Percentiles rank a stretch among this genome's conserved stretches.
Conservation (phyloP, 2,888 invertebrate genomes). For the Sclerodermus sp. region DNA sequence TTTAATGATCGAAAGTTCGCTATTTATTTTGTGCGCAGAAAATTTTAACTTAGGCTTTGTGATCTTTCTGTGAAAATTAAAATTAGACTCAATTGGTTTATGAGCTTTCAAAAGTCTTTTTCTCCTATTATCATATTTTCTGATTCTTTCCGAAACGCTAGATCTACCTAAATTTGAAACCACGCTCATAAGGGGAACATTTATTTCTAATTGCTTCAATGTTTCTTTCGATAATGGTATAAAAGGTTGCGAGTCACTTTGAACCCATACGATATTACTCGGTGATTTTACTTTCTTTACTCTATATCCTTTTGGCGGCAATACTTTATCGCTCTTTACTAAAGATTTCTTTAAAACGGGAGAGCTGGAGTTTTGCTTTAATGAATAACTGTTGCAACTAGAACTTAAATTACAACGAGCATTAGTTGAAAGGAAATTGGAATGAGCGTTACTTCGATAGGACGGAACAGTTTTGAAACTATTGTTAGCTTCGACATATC, state of each 20-base stretch:
- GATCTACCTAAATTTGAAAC: neutral
- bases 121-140: slow-evolving; percentile 24
- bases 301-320: slow-evolving; percentile 2
- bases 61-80: neutral
- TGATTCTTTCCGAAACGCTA: slow-evolving; percentile 28
- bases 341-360: no score
- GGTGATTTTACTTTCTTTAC: neutral
- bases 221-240: slow-evolving; percentile 23
- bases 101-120: slow-evolving; percentile 2
- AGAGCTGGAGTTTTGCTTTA: no score
- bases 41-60: no score
- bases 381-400: neutral
- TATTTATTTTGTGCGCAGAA: no score
- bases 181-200: neutral
- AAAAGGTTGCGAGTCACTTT: slow-evolving; percentile 29
- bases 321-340: no score
- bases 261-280: slow-evolving; percentile 18
- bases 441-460: no score
- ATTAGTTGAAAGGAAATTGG: slow-evolving; percentile 2
- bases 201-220: slow-evolving; percentile 16
- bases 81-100: neutral
- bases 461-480: no score
- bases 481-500: no score
- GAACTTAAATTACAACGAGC: slow-evolving; percentile 18
- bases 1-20: no score